Evolutionary conservation across 1,140 invertebrate genomes (phyloP), one percentile per base, ranked within the genome.

Genomic region (Halesus radiatus): DNA sequence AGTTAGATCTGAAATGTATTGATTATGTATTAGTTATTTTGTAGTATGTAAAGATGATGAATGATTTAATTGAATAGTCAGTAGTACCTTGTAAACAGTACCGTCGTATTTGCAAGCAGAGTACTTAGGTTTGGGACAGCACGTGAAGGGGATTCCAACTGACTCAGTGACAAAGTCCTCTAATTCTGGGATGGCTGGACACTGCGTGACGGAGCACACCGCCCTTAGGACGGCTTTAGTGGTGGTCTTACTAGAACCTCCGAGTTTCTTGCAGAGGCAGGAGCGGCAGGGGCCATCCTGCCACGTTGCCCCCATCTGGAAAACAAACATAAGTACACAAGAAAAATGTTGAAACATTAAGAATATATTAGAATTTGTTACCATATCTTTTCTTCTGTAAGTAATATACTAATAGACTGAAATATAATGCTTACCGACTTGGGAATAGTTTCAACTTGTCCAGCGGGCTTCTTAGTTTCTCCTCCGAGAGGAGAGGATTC

Each of bases 281-380:
- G 87, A 87, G 16, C 91, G 90, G 81, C 94, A 95, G 3, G 92
- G 92, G 1, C 93, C 94, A 84, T 95, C 94, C 79, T 90, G 83
- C 94, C 94, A 95, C 1, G 85, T 89, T 15, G 92, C 90, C 37
- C 92, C 92, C 60, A 87, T 60, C 89, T 91, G 29, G 26, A 20
- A 76, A 81, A 73, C 32, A 50, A n/a, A 60, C 8, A 45, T 0
- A 45, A 45, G 13, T 13, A 45, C 7, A 10, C 13, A 8, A 45
- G 37, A 45, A 45, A 45, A 13, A 45, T 45, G 10, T 45, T 45
- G 37, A 3, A 45, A 13, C 37, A 8, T 6, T 6, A 37, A 37
- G 32, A 45, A 45, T 45, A 45, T 45, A 45, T 45, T 45, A 45
- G 37, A 45, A 45, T 45, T 45, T 45, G 8, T 45, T 45, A 45